A percentile compares a stretch with the other conserved stretches of the same genome.
Conservation (phyloP, 2,113 vertebrate genomes). For the Hyla sarda region DNA sequence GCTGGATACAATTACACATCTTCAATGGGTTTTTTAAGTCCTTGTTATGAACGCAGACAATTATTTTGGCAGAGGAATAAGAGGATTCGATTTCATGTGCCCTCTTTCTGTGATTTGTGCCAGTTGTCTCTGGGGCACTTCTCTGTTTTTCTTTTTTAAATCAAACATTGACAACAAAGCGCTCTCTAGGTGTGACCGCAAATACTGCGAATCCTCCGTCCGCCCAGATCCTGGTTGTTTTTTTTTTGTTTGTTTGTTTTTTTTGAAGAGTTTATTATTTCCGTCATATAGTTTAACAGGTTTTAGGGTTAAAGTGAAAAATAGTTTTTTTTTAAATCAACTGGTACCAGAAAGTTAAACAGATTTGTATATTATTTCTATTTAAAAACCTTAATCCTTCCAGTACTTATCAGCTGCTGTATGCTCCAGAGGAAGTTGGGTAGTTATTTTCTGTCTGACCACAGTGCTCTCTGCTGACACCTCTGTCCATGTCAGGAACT, state of each 20-base stretch:
- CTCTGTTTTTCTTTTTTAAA: too few relatives aligned
- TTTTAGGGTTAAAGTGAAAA: not conserved
- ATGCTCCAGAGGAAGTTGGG: too few relatives aligned
- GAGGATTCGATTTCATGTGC: constrained; percentile 26
- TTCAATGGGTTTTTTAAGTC: constrained; percentile 31
- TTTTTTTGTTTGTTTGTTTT: not conserved
- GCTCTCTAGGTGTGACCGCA: constrained; percentile 41
- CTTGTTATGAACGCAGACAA: constrained; percentile 37
- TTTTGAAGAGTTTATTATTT: not conserved
- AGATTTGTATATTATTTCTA: too few relatives aligned
- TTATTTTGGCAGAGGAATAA: constrained; percentile 48
- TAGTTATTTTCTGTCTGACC: too few relatives aligned
- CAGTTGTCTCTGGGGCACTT: constrained; percentile 40
- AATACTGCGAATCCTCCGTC: constrained; percentile 7
- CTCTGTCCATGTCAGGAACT: too few relatives aligned
- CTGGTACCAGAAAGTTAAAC: too few relatives aligned
- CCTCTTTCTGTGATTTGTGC: constrained; percentile 24
- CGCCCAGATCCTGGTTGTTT: not conserved
- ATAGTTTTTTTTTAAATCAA: too few relatives aligned
- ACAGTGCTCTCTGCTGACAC: too few relatives aligned
- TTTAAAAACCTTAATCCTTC: too few relatives aligned
- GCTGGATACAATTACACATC: constrained; percentile 47
- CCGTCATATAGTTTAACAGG: not conserved
- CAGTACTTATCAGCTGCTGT: too few relatives aligned
- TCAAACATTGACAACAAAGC: constrained; percentile 49